phyloP scores from a whole-genome alignment of 2,797 vertebrate genomes.

The Babyrousa celebensis region DNA sequence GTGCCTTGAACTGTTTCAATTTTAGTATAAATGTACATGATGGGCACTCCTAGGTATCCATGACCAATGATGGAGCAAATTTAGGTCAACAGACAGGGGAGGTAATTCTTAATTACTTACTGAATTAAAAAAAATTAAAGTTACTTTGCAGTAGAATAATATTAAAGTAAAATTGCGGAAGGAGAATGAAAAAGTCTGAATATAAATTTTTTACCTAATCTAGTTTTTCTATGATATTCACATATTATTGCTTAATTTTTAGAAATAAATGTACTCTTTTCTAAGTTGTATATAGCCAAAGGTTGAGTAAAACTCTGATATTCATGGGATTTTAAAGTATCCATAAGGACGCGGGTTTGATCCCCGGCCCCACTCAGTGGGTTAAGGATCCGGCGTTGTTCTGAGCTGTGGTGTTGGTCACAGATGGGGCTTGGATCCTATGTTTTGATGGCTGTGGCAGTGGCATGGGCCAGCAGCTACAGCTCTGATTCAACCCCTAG shows the following conservation, averaged over 20 bases:
- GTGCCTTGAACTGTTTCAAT: background rate
- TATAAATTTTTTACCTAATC: background rate
- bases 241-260: constrained; percentile 20
- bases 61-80: background rate
- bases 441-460: too few relatives aligned
- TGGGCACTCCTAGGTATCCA: background rate
- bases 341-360: too few relatives aligned
- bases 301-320: background rate
- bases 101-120: background rate
- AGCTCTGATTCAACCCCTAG: too few relatives aligned
- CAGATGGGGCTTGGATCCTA: too few relatives aligned
- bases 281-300: background rate
- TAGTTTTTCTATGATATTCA: background rate
- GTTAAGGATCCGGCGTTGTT: too few relatives aligned
- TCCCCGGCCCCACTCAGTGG: too few relatives aligned
- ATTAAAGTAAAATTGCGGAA: background rate
- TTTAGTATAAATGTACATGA: background rate
- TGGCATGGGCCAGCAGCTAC: too few relatives aligned
- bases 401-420: too few relatives aligned
- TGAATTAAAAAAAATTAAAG: background rate
- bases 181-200: background rate
- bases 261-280: background rate
- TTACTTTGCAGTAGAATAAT: background rate
- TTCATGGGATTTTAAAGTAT: background rate
- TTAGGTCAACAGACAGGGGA: background rate